Evolutionary conservation across 2,113 vertebrate genomes (phyloP).

Genomic region (Origma solitaria): DNA sequence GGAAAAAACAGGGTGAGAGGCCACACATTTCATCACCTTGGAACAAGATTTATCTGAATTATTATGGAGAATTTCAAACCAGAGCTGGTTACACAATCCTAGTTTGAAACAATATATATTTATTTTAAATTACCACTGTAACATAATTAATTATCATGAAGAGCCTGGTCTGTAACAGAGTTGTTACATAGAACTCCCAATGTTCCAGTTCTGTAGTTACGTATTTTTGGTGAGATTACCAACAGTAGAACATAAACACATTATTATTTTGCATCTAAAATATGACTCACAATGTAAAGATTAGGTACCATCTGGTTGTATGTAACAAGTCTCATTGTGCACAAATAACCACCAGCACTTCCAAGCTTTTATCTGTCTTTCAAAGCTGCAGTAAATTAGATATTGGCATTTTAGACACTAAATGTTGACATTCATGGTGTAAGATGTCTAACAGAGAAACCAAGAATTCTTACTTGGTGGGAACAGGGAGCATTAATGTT

Average conservation of each 20-base stretch:
- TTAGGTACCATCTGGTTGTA: not conserved
- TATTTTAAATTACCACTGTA: not conserved
- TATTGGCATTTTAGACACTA: not conserved
- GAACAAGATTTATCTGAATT: not conserved
- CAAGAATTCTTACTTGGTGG: not conserved
- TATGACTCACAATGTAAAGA: conserved; percentile 10
- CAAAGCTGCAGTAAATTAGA: not conserved
- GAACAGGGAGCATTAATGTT: not conserved
- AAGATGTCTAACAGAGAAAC: not conserved
- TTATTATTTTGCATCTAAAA: conserved; percentile 11
- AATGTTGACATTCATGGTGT: not conserved
- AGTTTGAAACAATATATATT: not conserved
- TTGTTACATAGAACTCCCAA: not conserved
- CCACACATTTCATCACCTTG: not conserved
- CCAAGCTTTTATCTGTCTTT: not conserved
- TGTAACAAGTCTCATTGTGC: not conserved
- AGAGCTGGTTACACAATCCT: not conserved
- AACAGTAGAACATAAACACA: not conserved
- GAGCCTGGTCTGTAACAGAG: not conserved
- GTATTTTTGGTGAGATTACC: not conserved
- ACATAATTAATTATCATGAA: not conserved
- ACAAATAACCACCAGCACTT: not conserved
- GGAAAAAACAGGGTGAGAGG: not conserved
- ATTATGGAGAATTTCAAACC: not conserved
- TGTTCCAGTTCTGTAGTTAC: not conserved